Evolutionary conservation across 1,140 invertebrate species (phyloP).

Genomic region (Pseudomyrmex pallidus): DNA sequence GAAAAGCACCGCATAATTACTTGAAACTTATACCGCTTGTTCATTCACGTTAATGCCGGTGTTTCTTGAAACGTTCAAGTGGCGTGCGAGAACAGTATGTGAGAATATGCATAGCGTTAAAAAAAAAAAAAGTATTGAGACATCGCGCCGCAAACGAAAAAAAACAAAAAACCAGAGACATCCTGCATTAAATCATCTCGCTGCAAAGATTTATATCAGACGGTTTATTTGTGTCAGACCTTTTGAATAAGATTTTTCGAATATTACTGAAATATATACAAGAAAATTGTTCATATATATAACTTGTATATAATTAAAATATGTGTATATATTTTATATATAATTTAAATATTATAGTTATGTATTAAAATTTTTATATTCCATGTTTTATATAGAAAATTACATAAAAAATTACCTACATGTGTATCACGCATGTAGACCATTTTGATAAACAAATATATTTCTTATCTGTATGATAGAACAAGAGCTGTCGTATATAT

Average conservation of each 20-base stretch:
- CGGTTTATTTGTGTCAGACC: background rate
- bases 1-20: conserved; percentile 53
- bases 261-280: background rate
- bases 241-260: background rate
- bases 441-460: background rate
- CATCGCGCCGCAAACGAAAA: background rate
- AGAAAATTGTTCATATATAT: background rate
- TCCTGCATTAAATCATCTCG: conserved; percentile 25
- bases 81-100: conserved; percentile 32
- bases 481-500: background rate
- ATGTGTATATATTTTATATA: background rate
- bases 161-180: conserved; percentile 27
- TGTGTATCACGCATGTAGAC: too few species aligned
- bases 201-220: conserved; percentile 2
- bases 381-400: background rate
- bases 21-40: conserved; percentile 56
- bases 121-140: conserved; percentile 18
- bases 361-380: too few species aligned
- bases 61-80: conserved; percentile 27
- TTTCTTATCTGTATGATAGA: background rate
- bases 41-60: conserved; percentile 46
- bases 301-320: background rate
- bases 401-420: too few species aligned
- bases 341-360: background rate
- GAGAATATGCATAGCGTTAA: conserved; percentile 37